These are phyloP conservation scores for Julus scanicus DNA, from an alignment of 2,888 invertebrate species.

Conservation along the genomic window DNA sequence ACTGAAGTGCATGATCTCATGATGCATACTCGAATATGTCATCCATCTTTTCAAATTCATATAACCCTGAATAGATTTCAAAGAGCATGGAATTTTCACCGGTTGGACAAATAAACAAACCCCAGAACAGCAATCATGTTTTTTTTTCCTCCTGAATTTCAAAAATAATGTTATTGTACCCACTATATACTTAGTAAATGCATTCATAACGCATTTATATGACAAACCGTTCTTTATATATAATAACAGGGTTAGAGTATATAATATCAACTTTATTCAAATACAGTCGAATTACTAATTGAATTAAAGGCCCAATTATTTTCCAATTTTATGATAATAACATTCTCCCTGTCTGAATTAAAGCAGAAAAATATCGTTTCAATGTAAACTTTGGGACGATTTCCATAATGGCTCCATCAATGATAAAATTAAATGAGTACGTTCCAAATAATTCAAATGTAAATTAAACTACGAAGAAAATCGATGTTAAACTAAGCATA, in stretches of 20 bases:
- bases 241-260: not conserved
- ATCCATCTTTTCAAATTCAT: constrained; percentile 2
- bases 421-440: no score
- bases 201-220: not conserved
- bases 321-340: not conserved
- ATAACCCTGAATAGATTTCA: constrained; percentile 26
- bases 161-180: not conserved
- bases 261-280: not conserved
- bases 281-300: constrained; percentile 8
- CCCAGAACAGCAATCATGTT: constrained; percentile 5
- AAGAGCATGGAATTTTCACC: not conserved
- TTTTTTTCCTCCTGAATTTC: not conserved
- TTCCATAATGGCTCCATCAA: no score
- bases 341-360: not conserved
- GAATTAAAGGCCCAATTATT: not conserved
- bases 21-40: not conserved
- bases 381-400: not conserved
- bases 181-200: not conserved
- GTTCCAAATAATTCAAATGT: no score
- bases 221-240: constrained; percentile 3
- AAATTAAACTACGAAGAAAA: no score
- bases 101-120: constrained; percentile 19
- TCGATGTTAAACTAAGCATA: no score
- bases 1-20: constrained; percentile 3
- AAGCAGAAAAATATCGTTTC: not conserved